Base-by-base conservation (phyloP, 2,113 vertebrate genomes). In the Corythornis cristatus region DNA sequence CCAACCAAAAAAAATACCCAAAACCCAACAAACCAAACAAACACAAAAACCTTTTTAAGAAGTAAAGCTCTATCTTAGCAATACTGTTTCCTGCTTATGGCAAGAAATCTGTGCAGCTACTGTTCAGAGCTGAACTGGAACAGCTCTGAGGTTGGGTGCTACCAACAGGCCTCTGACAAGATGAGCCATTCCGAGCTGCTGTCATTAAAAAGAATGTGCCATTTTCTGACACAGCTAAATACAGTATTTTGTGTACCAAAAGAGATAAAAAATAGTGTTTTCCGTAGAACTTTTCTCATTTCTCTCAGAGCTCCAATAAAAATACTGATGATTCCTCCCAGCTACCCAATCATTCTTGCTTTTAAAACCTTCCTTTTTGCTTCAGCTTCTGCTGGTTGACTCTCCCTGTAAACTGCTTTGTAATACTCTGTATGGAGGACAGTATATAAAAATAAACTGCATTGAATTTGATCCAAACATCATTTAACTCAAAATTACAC, bases 401-500 rank as follows among this genome's bases (percentile, higher is more conserved):
- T 87, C 37, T 93, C 86, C 57, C 57, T 85, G 61, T 90, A 96
- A 94, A 96, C 70, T 71, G 77, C 83, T 93, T 93, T 90, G 94
- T 91, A 83, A 85, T 87, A 70, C 35, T 92, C 89, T 91, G 90
- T 78, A 66, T 90, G 85, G 83, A 94, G 80, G 62, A 91, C 76
- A 88, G 66, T 85, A 91, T 74, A 92, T 91, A 95, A 95, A 97
- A 88, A 91, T 79, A 95, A 90, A 95, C 92, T 85, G 81, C 80
- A 88, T 50, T 94, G 92, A 95, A 73, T 77, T 94, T 95, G 86
- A 87, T 90, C 89, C 95, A 96, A 92, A 91, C 67, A 83, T 88
- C 68, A 93, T 95, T 96, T 86, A 88, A 93, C 54, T 96, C 77
- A 84, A 96, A 97, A 96, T 89, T 96, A 83, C 75, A 57, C 71